Percentiles rank a stretch among this genome's conserved stretches.
phyloP scores from a whole-genome alignment of 2,113 vertebrate species.

The Mohoua ochrocephala region DNA sequence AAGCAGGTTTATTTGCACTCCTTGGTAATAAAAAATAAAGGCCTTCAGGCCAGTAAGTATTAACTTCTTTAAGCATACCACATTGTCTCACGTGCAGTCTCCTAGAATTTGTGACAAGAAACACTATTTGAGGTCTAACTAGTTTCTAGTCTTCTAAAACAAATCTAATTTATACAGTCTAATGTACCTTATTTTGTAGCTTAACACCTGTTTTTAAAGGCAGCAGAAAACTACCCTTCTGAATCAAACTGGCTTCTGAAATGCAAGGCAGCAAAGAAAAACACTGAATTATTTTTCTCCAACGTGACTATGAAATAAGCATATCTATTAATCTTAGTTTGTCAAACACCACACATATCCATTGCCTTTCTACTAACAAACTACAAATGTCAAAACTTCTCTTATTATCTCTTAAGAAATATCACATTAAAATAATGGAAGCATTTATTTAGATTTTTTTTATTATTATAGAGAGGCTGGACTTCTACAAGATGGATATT shows the following conservation, averaged over 20 bases:
- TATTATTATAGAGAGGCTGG: not conserved
- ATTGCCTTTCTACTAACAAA: not conserved
- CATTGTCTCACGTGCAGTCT: not conserved
- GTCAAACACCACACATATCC: not conserved
- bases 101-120: not conserved
- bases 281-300: not conserved
- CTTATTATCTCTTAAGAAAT: not conserved
- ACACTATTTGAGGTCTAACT: not conserved
- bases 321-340: not conserved
- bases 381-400: not conserved
- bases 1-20: constrained; percentile 41
- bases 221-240: not conserved
- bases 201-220: not conserved
- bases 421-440: not conserved
- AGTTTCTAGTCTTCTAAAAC: not conserved
- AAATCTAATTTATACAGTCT: not conserved
- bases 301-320: not conserved
- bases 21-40: constrained; percentile 27
- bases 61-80: not conserved
- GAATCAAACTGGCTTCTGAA: not conserved
- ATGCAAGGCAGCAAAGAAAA: not conserved
- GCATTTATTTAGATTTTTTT: not conserved
- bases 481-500: not conserved
- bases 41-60: not conserved
- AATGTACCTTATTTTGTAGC: not conserved